These are phyloP conservation scores for Lycophotia porphyrea DNA, from an alignment of 2,888 invertebrate genomes.

Conservation along the genomic window DNA sequence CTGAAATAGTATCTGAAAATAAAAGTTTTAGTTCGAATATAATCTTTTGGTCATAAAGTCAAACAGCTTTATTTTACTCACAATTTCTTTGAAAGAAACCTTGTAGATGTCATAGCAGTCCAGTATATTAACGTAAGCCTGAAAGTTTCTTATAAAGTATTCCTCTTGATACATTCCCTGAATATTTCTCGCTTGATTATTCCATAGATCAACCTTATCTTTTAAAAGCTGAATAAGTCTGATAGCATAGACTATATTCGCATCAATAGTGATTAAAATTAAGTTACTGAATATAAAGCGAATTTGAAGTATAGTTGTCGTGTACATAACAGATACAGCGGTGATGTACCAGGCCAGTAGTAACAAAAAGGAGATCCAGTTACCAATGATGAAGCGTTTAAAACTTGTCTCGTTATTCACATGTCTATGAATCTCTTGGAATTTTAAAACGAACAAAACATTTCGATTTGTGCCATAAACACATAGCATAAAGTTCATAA, in stretches of 20 bases:
- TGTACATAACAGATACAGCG: background rate
- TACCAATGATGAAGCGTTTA: background rate
- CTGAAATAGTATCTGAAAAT: background rate
- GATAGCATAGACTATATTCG: background rate
- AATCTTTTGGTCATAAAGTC: background rate
- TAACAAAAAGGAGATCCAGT: slow-evolving; percentile 6
- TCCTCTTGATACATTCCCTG: background rate
- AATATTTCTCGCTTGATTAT: background rate
- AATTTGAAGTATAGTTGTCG: background rate
- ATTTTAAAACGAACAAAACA: slow-evolving; percentile 1
- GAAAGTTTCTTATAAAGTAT: background rate
- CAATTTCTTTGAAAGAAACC: background rate
- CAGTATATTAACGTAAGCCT: background rate
- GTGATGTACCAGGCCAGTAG: background rate
- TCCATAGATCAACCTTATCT: slow-evolving; percentile 12
- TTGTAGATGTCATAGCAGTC: slow-evolving; percentile 2
- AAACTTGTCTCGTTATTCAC: background rate
- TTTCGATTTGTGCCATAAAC: background rate
- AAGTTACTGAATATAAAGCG: accelerated
- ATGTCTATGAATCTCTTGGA: slow-evolving; percentile 18
- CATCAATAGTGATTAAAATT: background rate
- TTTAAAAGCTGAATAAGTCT: slow-evolving; percentile 8
- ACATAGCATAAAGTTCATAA: background rate
- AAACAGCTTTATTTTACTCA: background rate
- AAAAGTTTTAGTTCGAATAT: background rate